Percentiles rank a stretch among this genome's conserved stretches.
These are phyloP conservation scores for Rambutsinella grinnellia DNA, from an alignment of 2,888 invertebrate species.

Conservation along the genomic window DNA sequence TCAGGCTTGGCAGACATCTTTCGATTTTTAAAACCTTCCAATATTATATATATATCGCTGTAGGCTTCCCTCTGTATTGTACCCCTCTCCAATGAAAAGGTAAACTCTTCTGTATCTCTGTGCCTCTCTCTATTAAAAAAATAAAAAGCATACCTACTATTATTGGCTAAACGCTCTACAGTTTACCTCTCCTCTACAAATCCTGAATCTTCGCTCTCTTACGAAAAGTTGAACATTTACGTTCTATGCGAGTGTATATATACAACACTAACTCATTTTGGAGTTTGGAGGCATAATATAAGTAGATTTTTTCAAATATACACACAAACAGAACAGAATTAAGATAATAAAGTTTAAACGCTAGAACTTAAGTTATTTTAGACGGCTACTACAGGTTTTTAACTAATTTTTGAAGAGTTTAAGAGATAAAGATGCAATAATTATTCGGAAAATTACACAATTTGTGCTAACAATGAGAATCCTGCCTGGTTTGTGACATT, in stretches of 20 bases:
- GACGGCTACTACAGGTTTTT: background rate
- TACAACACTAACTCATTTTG: slow-evolving; percentile 7
- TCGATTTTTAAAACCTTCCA: slow-evolving; percentile 53
- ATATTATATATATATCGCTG: background rate
- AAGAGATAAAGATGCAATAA: too few relatives aligned
- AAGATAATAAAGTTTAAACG: background rate
- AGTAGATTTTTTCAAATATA: slow-evolving; percentile 18
- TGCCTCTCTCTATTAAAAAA: background rate
- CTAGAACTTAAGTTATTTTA: background rate
- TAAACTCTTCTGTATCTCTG: background rate
- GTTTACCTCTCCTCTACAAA: slow-evolving; percentile 7
- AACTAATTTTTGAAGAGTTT: background rate
- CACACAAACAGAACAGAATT: background rate
- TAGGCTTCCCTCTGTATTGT: background rate
- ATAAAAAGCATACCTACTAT: slow-evolving; percentile 6
- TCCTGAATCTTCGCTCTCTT: slow-evolving; percentile 6
- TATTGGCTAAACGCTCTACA: slow-evolving; percentile 28
- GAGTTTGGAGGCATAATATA: slow-evolving; percentile 26
- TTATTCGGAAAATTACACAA: too few relatives aligned
- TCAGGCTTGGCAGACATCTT: slow-evolving; percentile 64
- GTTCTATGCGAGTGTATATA: slow-evolving; percentile 26
- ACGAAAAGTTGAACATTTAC: slow-evolving; percentile 4
- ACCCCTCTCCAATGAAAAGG: background rate
- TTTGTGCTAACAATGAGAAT: too few relatives aligned
- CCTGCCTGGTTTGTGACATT: too few relatives aligned